Evolutionary conservation across 1,140 invertebrate genomes (phyloP).

Genomic region (Yoshiicerus persimilis): DNA sequence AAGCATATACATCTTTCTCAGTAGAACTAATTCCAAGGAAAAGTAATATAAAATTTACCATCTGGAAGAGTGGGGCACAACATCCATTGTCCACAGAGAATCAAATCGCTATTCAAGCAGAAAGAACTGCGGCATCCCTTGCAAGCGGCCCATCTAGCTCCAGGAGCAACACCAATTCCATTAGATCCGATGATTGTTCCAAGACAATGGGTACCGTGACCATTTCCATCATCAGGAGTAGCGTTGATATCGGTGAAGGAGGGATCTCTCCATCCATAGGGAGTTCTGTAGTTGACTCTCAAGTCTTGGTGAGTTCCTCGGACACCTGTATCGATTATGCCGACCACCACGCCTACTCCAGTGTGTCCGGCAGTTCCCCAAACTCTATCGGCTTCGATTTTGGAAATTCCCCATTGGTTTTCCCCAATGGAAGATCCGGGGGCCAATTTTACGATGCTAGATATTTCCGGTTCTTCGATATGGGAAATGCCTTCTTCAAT

Average conservation of each 20-base stretch:
- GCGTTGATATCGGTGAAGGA: neutral
- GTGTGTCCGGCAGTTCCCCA: neutral
- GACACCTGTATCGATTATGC: neutral
- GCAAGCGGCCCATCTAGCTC: neutral
- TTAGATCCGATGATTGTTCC: neutral
- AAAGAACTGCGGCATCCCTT: neutral
- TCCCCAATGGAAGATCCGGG: neutral
- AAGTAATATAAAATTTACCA: too few species aligned
- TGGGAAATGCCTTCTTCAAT: neutral
- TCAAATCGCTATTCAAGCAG: neutral
- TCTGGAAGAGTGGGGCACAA: neutral
- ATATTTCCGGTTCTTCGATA: neutral
- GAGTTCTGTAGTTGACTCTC: neutral
- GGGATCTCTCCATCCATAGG: conserved; percentile 30
- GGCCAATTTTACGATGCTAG: neutral
- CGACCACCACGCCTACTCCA: neutral
- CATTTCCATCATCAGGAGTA: conserved; percentile 5
- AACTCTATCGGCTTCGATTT: neutral
- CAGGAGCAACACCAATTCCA: conserved; percentile 24
- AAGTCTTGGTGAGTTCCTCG: conserved; percentile 1
- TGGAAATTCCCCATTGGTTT: neutral
- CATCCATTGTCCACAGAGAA: neutral
- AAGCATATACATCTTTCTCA: too few species aligned
- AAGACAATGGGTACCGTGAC: conserved; percentile 33
- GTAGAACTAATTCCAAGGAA: too few species aligned